Evolutionary conservation across 2,797 vertebrate genomes (phyloP).

Genomic region (Pantherophis alleghaniensis): DNA sequence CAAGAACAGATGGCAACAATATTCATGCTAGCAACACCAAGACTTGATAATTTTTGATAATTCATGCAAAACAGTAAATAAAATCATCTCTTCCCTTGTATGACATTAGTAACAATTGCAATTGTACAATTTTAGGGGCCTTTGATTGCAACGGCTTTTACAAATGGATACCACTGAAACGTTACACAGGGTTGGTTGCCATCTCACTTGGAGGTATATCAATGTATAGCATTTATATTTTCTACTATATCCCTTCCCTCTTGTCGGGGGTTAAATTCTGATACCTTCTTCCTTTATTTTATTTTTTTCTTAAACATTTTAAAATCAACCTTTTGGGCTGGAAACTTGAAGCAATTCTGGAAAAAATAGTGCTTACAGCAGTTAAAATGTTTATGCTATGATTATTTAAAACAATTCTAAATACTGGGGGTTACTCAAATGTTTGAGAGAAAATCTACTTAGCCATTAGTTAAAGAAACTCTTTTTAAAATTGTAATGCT

Average conservation of each 20-base stretch:
- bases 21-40: conserved; percentile 84
- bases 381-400: not conserved
- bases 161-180: conserved; percentile 99
- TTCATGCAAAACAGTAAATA: conserved; percentile 64
- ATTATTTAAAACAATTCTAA: not conserved
- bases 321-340: conserved; percentile 56
- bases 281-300: conserved; percentile 43
- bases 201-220: conserved; percentile 96
- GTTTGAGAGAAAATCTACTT: not conserved
- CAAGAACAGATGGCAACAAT: conserved; percentile 50
- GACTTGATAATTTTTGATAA: conserved; percentile 66
- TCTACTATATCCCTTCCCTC: conserved; percentile 71
- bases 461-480: accelerated
- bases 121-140: conserved; percentile 99
- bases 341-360: conserved; percentile 66
- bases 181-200: conserved; percentile 90
- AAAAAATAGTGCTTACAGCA: not conserved
- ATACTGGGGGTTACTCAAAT: not conserved
- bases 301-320: conserved; percentile 29
- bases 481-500: conserved; percentile 2
- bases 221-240: conserved; percentile 83
- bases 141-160: conserved; percentile 99
- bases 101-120: conserved; percentile 90
- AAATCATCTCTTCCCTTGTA: conserved; percentile 74
- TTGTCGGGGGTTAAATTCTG: not conserved